These are phyloP conservation scores for Micronisus gabar DNA, from an alignment of 2,113 vertebrate species.

Conservation along the genomic window DNA sequence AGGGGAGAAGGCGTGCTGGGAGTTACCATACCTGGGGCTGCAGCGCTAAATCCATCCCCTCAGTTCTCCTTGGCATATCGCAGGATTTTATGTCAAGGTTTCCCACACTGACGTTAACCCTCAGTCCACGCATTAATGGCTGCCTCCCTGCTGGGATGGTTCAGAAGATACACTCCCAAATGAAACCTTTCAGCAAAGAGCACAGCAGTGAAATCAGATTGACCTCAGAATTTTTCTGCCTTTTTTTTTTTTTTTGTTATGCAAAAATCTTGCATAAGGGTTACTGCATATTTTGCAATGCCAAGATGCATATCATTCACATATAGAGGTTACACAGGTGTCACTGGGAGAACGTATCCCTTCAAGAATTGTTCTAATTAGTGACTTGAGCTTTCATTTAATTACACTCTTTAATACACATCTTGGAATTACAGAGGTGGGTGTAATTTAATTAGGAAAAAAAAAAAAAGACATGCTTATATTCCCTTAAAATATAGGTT, in stretches of 20 bases:
- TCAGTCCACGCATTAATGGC: background rate
- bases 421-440: slow-evolving; percentile 48
- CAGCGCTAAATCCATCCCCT: background rate
- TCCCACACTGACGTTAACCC: background rate
- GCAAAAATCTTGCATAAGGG: background rate
- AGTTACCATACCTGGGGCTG: background rate
- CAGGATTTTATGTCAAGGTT: background rate
- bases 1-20: background rate
- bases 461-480: background rate
- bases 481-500: slow-evolving; percentile 35
- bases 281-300: background rate
- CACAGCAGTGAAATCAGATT: rapidly evolving
- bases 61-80: rapidly evolving
- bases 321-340: background rate
- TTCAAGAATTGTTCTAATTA: slow-evolving; percentile 53
- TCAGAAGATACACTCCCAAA: background rate
- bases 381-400: slow-evolving; percentile 52
- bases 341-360: slow-evolving; percentile 25
- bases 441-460: slow-evolving; percentile 46
- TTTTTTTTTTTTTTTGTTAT: background rate
- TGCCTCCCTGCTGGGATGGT: background rate
- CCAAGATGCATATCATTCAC: background rate
- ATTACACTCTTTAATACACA: slow-evolving; percentile 51
- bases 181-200: background rate
- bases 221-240: background rate